Percentiles rank a stretch among this genome's conserved stretches.
These are phyloP conservation scores for Petrocephalus sullivani DNA, from an alignment of 2,797 vertebrate genomes.

Conservation along the genomic window DNA sequence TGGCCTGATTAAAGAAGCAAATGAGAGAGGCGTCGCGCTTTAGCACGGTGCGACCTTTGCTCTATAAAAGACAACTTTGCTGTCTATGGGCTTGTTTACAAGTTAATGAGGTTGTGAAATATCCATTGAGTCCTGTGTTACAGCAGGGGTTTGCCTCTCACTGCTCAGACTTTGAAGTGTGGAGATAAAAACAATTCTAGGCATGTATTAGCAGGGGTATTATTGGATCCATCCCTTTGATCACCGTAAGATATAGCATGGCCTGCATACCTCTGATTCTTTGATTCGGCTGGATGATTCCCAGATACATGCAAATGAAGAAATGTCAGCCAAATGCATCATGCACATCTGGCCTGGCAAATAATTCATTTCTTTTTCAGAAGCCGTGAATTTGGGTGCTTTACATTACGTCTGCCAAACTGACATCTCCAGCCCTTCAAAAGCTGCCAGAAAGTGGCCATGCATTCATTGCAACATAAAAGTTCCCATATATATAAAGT, in stretches of 20 bases:
- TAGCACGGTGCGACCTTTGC: conserved; percentile 24
- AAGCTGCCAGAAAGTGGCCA: conserved; percentile 21
- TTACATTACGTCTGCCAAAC: conserved; percentile 19
- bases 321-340: conserved; percentile 18
- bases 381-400: not conserved
- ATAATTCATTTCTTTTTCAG: conserved; percentile 20
- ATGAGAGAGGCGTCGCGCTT: not conserved
- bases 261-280: conserved; percentile 21
- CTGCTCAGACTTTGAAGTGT: not conserved
- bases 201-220: not conserved
- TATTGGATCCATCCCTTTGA: conserved; percentile 13
- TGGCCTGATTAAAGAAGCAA: not conserved
- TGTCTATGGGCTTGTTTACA: conserved; percentile 10
- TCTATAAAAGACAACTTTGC: conserved; percentile 18
- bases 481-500: conserved; percentile 18
- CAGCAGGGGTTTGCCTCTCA: not conserved
- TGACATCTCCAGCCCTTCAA: conserved; percentile 24
- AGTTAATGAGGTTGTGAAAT: conserved; percentile 22
- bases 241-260: conserved; percentile 14
- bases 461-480: conserved; percentile 10
- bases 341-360: conserved; percentile 24
- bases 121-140: conserved; percentile 16
- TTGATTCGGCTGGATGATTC: conserved; percentile 1
- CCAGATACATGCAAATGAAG: conserved; percentile 12
- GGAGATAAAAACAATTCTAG: not conserved